Conservation (phyloP, 2,113 vertebrate species). For the Bolborhynchus lineola region DNA sequence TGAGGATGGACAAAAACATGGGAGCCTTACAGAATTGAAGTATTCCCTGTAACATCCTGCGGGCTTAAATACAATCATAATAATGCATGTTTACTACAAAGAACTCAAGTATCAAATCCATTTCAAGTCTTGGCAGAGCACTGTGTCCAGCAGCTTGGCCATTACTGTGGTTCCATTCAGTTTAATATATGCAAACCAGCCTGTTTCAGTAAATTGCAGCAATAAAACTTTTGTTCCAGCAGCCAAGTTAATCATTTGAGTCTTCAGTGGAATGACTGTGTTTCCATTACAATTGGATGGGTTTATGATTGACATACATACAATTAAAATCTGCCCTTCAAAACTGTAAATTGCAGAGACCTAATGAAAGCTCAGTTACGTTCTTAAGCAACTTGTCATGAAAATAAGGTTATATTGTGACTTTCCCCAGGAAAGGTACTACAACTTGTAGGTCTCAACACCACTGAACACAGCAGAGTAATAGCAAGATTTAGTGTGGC, state of each 20-base stretch:
- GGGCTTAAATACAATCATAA: slow-evolving; percentile 2
- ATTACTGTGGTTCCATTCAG: slow-evolving; percentile 59
- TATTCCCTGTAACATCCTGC: not conserved
- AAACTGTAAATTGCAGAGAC: not conserved
- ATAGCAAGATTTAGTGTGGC: not conserved
- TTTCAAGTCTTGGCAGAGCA: slow-evolving; percentile 31
- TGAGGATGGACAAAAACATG: not conserved
- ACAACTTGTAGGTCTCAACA: not conserved
- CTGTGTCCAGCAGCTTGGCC: slow-evolving; percentile 58
- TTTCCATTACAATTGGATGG: slow-evolving; percentile 46
- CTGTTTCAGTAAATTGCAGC: slow-evolving; percentile 71
- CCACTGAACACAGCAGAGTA: not conserved
- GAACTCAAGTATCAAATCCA: slow-evolving; percentile 3
- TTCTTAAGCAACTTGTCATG: not conserved
- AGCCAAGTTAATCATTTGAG: slow-evolving; percentile 41
- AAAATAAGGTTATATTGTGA: not conserved
- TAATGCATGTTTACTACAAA: slow-evolving; percentile 3
- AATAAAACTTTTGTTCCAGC: slow-evolving; percentile 48
- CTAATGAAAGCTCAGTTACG: not conserved
- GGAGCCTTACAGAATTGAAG: not conserved
- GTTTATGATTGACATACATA: slow-evolving; percentile 24
- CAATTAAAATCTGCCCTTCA: not conserved
- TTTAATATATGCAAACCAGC: slow-evolving; percentile 64
- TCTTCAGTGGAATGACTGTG: not conserved
- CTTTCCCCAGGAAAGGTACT: not conserved